These are phyloP conservation scores for Muscicapa comitata DNA, from an alignment of 2,797 vertebrate species.

Conservation along the genomic window DNA sequence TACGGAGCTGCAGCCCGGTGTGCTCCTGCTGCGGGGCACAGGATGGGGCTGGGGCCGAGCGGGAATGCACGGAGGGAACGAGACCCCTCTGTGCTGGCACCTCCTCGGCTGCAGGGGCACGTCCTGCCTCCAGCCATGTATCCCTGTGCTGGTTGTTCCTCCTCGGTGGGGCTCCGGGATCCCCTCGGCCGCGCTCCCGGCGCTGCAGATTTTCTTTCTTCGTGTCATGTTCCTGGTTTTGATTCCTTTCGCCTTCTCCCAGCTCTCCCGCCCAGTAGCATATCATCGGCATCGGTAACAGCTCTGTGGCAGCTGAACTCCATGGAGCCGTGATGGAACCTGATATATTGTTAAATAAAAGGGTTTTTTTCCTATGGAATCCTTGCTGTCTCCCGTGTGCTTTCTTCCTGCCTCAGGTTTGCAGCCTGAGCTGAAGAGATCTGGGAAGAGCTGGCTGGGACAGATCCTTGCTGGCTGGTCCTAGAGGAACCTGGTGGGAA, in stretches of 20 bases:
- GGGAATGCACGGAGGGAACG: not conserved
- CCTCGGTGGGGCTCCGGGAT: not conserved
- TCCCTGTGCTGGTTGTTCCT: not conserved
- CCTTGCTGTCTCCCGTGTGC: not conserved
- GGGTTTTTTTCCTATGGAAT: constrained; percentile 77
- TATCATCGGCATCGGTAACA: constrained; percentile 62
- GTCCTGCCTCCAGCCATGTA: not conserved
- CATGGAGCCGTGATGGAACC: constrained; percentile 75
- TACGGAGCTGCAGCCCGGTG: fast-evolving
- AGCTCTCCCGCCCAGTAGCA: constrained; percentile 61
- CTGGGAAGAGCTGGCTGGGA: not conserved
- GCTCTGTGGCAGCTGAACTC: constrained; percentile 64
- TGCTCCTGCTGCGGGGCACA: fast-evolving
- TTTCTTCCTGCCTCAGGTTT: constrained; percentile 1
- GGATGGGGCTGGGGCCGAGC: not conserved
- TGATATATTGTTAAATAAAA: constrained; percentile 80
- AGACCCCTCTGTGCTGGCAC: not conserved
- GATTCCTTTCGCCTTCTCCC: constrained; percentile 43
- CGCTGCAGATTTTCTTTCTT: not conserved
- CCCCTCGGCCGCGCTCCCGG: not conserved
- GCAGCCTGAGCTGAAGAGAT: not conserved
- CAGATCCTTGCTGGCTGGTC: fast-evolving
- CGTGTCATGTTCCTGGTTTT: constrained; percentile 43
- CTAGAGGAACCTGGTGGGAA: not conserved
- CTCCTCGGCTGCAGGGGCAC: not conserved